Percentiles rank a stretch among this genome's conserved stretches.
phyloP scores from a whole-genome alignment of 2,888 invertebrate genomes.

The Drosophila nr. perissopoda region DNA sequence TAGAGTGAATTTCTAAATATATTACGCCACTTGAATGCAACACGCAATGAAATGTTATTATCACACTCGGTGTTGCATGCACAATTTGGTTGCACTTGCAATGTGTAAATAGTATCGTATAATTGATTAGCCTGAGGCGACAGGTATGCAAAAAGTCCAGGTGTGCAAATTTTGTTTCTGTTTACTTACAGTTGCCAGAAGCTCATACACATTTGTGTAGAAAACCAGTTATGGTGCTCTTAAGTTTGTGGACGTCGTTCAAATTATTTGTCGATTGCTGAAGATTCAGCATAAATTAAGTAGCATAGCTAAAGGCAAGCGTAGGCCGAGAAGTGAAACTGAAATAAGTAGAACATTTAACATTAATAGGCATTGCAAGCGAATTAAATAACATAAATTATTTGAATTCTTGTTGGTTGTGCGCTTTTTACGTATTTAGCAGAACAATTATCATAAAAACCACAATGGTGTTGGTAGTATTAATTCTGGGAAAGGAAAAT shows the following conservation, averaged over 20 bases:
- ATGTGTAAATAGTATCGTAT: conserved; percentile 35
- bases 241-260: not conserved
- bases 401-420: not conserved
- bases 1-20: conserved; percentile 13
- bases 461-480: not conserved
- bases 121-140: conserved; percentile 15
- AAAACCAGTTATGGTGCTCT: not conserved
- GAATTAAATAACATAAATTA: not conserved
- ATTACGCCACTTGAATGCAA: conserved; percentile 17
- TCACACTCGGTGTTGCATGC: conserved; percentile 21
- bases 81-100: conserved; percentile 19
- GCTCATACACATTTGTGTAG: not conserved
- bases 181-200: not conserved
- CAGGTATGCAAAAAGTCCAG: conserved; percentile 23
- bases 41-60: conserved; percentile 33
- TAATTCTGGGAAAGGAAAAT: not conserved
- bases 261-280: not conserved
- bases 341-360: not conserved
- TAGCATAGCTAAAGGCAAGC: not conserved
- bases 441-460: not conserved
- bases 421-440: not conserved
- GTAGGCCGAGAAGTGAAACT: not conserved
- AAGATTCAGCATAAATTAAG: not conserved
- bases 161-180: conserved; percentile 13
- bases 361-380: not conserved